These are phyloP conservation scores for Cephalopachus bancanus DNA, from an alignment of 2,797 vertebrate genomes.

Conservation along the genomic window DNA sequence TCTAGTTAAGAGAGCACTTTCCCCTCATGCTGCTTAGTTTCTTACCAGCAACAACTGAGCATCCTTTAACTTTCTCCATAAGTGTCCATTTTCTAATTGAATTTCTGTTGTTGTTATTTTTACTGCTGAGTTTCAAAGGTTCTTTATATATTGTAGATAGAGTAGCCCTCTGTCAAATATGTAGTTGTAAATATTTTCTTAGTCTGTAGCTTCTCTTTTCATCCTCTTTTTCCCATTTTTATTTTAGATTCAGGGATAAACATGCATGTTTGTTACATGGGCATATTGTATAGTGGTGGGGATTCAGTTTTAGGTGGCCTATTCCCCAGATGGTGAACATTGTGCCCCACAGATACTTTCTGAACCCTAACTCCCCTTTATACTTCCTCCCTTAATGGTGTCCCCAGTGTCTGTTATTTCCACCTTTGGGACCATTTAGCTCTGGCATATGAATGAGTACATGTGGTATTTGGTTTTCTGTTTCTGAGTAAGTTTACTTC, in stretches of 20 bases:
- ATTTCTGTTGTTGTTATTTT: slow-evolving; percentile 1
- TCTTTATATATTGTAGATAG: background rate
- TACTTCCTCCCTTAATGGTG: no score
- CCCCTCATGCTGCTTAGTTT: background rate
- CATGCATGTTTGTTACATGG: no score
- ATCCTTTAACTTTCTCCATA: background rate
- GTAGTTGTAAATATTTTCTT: background rate
- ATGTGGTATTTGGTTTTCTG: no score
- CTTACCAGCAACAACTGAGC: background rate
- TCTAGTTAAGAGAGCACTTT: background rate
- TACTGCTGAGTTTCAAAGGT: background rate
- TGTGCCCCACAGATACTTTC: no score
- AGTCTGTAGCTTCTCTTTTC: background rate
- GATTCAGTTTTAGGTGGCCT: no score
- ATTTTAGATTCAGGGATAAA: no score
- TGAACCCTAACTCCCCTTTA: no score
- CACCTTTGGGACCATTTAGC: no score
- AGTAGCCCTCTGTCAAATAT: background rate
- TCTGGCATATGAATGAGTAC: no score
- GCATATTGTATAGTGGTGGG: no score
- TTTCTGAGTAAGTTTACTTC: background rate
- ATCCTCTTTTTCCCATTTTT: background rate
- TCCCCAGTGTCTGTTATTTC: no score
- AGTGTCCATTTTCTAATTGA: background rate
- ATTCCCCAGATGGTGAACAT: no score